These are phyloP conservation scores for Dynastes tityus DNA, from an alignment of 2,888 invertebrate species.

Conservation along the genomic window DNA sequence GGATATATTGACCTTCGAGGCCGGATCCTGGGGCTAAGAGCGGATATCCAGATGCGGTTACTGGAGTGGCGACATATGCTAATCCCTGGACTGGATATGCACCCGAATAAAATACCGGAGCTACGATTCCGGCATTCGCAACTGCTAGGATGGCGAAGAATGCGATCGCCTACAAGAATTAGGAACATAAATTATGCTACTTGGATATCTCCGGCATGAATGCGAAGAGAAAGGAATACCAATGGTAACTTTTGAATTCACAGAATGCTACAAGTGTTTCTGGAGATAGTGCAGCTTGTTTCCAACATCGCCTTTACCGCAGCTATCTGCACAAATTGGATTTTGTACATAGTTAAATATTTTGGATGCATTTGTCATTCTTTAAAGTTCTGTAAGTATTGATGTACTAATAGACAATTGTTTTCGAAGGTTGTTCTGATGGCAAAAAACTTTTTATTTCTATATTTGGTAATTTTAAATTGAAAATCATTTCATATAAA, in stretches of 20 bases:
- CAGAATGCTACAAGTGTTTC: constrained; percentile 6
- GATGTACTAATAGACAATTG: too few species aligned
- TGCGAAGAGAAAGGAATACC: neutral
- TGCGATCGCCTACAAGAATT: constrained; percentile 42
- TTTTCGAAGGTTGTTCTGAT: too few species aligned
- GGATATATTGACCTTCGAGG: constrained; percentile 60
- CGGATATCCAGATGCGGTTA: constrained; percentile 56
- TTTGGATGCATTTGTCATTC: too few species aligned
- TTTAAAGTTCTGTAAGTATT: too few species aligned
- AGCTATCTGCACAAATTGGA: too few species aligned
- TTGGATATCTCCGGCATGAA: neutral
- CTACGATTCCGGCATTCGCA: constrained; percentile 35
- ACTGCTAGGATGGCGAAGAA: constrained; percentile 43
- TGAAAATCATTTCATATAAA: too few species aligned
- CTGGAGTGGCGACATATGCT: constrained; percentile 52
- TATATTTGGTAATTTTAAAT: too few species aligned
- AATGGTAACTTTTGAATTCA: constrained; percentile 19
- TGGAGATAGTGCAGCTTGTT: neutral
- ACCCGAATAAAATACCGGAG: constrained; percentile 43
- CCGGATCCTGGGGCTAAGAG: constrained; percentile 58
- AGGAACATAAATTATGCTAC: constrained; percentile 20
- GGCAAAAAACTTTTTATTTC: too few species aligned
- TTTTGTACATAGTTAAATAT: too few species aligned
- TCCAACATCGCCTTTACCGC: too few species aligned
- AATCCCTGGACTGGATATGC: constrained; percentile 21